Evolutionary conservation across 2,113 vertebrate species (phyloP).

Genomic region (Pheucticus melanocephalus): DNA sequence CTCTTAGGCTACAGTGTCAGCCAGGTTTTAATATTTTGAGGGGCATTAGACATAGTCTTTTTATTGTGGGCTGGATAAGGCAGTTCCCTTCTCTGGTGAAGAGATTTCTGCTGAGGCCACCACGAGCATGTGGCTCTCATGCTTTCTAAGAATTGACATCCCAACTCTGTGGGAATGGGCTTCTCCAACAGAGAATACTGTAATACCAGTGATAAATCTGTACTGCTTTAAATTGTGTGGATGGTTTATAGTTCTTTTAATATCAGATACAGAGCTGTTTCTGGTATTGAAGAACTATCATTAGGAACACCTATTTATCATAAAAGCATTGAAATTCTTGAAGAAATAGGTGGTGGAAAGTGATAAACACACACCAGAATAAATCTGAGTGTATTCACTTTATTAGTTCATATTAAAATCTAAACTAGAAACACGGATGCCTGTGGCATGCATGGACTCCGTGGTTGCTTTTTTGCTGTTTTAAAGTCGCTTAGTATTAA

Average conservation of each 20-base stretch:
- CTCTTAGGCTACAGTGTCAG: background rate
- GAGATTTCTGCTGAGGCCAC: background rate
- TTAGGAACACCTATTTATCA: background rate
- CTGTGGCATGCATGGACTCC: background rate
- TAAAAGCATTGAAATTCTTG: background rate
- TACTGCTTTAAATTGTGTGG: background rate
- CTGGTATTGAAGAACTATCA: background rate
- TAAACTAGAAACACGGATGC: background rate
- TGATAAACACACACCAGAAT: background rate
- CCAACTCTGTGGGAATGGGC: background rate
- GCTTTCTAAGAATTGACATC: background rate
- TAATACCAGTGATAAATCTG: background rate
- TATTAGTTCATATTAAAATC: background rate
- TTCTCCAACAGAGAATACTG: background rate
- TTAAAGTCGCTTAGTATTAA: background rate
- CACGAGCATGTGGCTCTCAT: accelerated
- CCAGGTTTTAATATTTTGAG: accelerated
- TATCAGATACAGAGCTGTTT: background rate
- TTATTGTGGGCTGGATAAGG: background rate
- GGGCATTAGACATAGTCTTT: background rate
- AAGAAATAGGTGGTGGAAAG: background rate
- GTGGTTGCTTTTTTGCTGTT: background rate
- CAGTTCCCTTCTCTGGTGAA: background rate
- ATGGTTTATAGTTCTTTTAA: background rate
- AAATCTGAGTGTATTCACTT: background rate